phyloP scores from a whole-genome alignment of 1,140 invertebrate genomes.

The Aethina tumida region DNA sequence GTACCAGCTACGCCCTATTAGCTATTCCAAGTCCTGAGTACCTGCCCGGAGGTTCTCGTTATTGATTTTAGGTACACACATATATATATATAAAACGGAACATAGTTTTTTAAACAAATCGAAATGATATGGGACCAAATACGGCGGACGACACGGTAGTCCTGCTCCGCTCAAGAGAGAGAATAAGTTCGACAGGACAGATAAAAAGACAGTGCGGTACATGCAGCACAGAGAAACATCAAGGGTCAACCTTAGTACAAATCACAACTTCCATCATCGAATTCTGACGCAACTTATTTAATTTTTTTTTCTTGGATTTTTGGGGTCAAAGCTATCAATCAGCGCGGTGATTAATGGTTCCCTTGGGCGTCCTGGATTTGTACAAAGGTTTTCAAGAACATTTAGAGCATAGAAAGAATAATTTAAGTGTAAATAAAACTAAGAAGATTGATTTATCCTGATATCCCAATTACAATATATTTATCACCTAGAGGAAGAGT shows the following conservation, averaged over 20 bases:
- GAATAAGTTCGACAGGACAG: constrained; percentile 13
- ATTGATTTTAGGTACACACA: no score
- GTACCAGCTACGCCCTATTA: no score
- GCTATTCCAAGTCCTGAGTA: no score
- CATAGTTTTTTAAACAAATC: no score
- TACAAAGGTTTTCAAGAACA: constrained; percentile 14
- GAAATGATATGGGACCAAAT: no score
- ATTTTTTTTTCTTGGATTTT: neutral
- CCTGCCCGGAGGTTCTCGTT: no score
- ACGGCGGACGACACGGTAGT: constrained; percentile 29
- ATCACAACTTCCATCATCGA: neutral
- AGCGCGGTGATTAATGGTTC: neutral
- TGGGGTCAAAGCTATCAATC: neutral
- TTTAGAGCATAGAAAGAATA: constrained; percentile 17
- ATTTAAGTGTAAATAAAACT: constrained; percentile 15
- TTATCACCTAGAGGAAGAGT: constrained; percentile 10
- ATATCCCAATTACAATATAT: constrained; percentile 8
- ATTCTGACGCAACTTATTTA: neutral
- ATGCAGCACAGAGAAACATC: constrained; percentile 27
- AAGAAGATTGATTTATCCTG: constrained; percentile 10
- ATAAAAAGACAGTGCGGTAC: constrained; percentile 17
- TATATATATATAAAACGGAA: no score
- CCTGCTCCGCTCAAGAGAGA: constrained; percentile 21
- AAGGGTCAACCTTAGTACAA: constrained; percentile 15
- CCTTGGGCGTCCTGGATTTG: constrained; percentile 3